Base-by-base conservation (phyloP, 1,140 invertebrate species). In the Meteorus sp. region DNA sequence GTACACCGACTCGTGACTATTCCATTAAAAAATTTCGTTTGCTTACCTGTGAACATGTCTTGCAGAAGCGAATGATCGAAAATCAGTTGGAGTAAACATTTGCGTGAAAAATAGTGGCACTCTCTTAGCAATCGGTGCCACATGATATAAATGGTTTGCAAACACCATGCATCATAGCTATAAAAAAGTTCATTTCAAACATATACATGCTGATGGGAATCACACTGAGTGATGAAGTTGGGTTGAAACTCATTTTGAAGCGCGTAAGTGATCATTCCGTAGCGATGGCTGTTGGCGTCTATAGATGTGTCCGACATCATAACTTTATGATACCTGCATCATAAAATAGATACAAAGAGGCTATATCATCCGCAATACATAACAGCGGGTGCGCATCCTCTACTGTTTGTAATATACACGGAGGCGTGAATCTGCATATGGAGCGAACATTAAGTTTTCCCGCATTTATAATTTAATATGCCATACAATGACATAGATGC, bases 301-400 rank as follows among this genome's bases (percentile, higher is more conserved):
- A 56, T 39, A 35, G 37, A 23, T 59, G 22, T 31, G 41, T 51
- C 54, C 53, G 33, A 56, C 35, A 39, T 27, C 39, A 59, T 59
- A 67, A 64, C 68, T 79, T 79, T 76, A 79, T 71, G 65, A 64
- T 64, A 57, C 51, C 68, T 66, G 65, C 60, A 60, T 63, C 70
- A 68, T 77, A 78, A 78, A 79, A 74, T 68, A 69, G 72, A 74
- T 76, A 76, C 75, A 77, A 76, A 78, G 74, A 72, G 74, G 68
- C 62, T 71, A 70, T 76, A 75, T 76, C 75, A 70, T 69, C 58
- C 45, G 63, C 53, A 56, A 60, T 57, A 64, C 68, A 69, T 71
- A 63, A 56, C 60, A 35, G 41, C 22, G 43, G 66, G 55, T 60
- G 62, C 63, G 59, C 27, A 29, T n/a, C n/a, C n/a, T n/a, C n/a